Percentiles rank a stretch among this genome's conserved stretches.
phyloP scores from a whole-genome alignment of 2,888 invertebrate species.

The Brenthis daphne region DNA sequence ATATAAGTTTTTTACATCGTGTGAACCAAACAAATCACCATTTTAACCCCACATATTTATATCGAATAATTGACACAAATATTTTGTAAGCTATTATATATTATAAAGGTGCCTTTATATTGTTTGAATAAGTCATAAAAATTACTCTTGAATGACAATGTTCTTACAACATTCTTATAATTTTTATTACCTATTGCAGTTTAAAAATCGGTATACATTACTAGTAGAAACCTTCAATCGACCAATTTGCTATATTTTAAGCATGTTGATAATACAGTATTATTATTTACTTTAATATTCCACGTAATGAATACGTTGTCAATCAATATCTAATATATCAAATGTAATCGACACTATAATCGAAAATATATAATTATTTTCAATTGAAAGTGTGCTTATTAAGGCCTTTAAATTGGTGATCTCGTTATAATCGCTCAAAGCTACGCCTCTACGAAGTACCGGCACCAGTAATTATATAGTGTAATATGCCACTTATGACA shows the following conservation, averaged over 20 bases:
- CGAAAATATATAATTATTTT: constrained; percentile 8
- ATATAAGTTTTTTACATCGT: constrained; percentile 7
- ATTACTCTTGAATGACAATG: not conserved
- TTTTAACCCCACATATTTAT: constrained; percentile 1
- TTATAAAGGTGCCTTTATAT: not conserved
- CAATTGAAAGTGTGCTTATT: constrained; percentile 14
- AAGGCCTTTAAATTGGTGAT: constrained; percentile 3
- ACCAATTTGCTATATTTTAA: not conserved
- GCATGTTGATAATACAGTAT: too few relatives aligned
- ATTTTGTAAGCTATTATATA: constrained; percentile 12
- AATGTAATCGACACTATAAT: constrained; percentile 15
- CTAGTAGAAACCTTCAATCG: not conserved
- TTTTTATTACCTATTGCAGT: constrained; percentile 4
- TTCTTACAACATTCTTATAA: constrained; percentile 7
- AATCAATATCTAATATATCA: constrained; percentile 15
- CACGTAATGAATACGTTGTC: not conserved
- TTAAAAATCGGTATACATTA: not conserved
- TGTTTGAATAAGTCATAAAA: constrained; percentile 25
- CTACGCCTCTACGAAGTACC: constrained; percentile 14
- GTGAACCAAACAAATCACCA: constrained; percentile 14
- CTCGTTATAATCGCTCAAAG: constrained; percentile 19
- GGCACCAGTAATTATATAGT: constrained; percentile 20
- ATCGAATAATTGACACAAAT: constrained; percentile 23
- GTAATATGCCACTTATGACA: constrained; percentile 24
- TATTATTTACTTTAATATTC: not conserved